Conservation (phyloP, 1,140 invertebrate species). For the Euwallacea fornicatus region DNA sequence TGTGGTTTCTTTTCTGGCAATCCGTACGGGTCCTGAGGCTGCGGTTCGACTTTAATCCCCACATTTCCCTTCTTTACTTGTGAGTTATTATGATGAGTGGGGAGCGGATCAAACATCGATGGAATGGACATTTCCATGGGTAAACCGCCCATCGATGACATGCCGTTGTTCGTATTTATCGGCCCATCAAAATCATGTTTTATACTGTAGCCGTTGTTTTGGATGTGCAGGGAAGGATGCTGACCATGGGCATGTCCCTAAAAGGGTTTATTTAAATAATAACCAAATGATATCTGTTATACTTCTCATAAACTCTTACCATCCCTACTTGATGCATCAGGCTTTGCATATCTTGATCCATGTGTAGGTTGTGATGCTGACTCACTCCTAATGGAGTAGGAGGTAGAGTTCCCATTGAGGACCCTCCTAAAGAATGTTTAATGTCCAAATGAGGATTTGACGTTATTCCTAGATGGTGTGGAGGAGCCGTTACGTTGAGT, state of each 20-base stretch:
- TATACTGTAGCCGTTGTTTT: conserved; percentile 58
- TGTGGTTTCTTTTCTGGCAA: conserved; percentile 25
- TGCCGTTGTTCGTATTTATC: conserved; percentile 56
- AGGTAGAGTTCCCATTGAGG: conserved; percentile 40
- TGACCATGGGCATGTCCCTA: conserved; percentile 43
- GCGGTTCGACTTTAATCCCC: neutral
- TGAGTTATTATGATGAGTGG: conserved; percentile 48
- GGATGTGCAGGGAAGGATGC: conserved; percentile 46
- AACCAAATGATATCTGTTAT: neutral
- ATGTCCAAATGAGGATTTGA: conserved; percentile 38
- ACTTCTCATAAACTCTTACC: conserved; percentile 32
- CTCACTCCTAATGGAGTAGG: conserved; percentile 39
- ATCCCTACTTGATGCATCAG: conserved; percentile 39
- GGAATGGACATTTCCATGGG: conserved; percentile 56
- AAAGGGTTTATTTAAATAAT: neutral
- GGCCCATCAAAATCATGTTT: conserved; percentile 55
- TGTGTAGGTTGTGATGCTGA: conserved; percentile 44
- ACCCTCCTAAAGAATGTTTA: conserved; percentile 39
- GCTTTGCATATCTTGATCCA: conserved; percentile 51
- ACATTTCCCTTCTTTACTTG: conserved; percentile 52
- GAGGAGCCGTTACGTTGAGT: conserved; percentile 11
- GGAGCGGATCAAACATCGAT: conserved; percentile 69
- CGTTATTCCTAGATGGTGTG: conserved; percentile 32
- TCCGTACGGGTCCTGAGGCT: conserved; percentile 4
- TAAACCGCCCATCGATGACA: conserved; percentile 57